Conservation (phyloP, 2,113 vertebrate species). For the Uropsilus gracilis region DNA sequence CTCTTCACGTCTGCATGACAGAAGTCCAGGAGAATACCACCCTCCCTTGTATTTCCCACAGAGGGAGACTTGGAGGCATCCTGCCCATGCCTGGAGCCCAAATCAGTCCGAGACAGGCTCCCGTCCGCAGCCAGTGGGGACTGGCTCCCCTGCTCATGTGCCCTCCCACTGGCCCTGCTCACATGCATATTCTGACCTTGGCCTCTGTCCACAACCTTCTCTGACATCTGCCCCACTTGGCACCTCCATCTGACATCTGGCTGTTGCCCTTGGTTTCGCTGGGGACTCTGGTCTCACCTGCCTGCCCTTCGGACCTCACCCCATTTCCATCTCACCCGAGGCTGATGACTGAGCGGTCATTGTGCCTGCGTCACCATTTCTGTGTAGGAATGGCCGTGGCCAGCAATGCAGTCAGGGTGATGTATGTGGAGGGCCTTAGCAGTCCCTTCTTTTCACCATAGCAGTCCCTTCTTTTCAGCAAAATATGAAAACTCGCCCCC, state of each 20-base stretch:
- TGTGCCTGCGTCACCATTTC: neutral
- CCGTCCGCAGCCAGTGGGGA: neutral
- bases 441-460: neutral
- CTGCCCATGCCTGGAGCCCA: neutral
- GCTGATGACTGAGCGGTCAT: neutral
- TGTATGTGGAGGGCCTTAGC: fast-evolving
- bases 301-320: neutral
- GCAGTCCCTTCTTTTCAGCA: neutral
- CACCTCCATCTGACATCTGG: neutral
- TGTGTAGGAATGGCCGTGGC: neutral
- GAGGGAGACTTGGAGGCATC: neutral
- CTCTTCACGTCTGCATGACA: neutral
- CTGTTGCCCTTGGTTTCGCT: neutral
- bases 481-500: neutral
- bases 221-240: neutral
- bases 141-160: neutral
- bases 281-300: neutral
- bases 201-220: neutral
- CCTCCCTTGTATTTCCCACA: neutral
- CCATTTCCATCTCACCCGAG: neutral
- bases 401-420: neutral
- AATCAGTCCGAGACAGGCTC: neutral
- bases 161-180: neutral
- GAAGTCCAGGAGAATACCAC: neutral
- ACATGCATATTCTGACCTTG: neutral